Evolutionary conservation across 1,140 invertebrate species (phyloP).

Genomic region (Anastrepha ludens): DNA sequence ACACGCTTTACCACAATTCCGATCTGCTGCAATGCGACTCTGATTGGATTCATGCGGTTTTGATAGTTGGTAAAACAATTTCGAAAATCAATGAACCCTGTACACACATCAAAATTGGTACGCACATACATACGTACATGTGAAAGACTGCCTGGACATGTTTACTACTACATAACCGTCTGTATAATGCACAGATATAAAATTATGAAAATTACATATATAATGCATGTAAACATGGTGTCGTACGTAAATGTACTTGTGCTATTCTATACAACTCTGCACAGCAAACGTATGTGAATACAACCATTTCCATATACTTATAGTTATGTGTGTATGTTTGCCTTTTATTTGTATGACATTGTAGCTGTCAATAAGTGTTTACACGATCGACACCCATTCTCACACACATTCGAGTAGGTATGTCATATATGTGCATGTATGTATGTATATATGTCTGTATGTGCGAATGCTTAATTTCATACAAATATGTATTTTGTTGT

Average conservation of each 20-base stretch:
- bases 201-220: no score
- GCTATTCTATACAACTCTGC: not conserved
- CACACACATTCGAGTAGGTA: not conserved
- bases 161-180: no score
- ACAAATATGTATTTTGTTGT: not conserved
- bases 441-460: not conserved
- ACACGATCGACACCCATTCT: not conserved
- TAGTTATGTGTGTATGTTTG: not conserved
- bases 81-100: slow-evolving; percentile 4
- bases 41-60: slow-evolving; percentile 42
- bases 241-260: not conserved
- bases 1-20: not conserved
- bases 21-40: slow-evolving; percentile 7
- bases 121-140: not conserved
- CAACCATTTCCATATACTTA: no score
- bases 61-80: slow-evolving; percentile 26
- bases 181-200: no score
- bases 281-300: not conserved
- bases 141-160: not conserved
- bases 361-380: not conserved
- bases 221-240: no score
- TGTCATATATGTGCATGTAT: not conserved
- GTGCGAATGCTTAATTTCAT: not conserved
- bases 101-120: no score
- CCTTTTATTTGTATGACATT: not conserved